A percentile compares a stretch with the other conserved stretches of the same genome.
Conservation (phyloP, 2,113 vertebrate species). For the Heterochromis multidens region DNA sequence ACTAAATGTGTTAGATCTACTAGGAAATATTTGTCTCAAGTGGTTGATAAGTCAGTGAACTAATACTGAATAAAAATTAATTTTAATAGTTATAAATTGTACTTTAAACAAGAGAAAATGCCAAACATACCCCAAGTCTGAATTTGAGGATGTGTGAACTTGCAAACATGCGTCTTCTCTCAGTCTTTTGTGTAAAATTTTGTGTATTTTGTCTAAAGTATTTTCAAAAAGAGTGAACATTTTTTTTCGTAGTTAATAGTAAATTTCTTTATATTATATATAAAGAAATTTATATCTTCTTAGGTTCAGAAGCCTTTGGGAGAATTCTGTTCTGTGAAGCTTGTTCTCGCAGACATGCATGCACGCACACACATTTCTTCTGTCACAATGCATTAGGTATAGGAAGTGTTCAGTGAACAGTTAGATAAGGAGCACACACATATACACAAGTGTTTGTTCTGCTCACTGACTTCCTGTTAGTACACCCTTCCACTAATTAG, state of each 20-base stretch:
- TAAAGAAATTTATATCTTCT: not conserved
- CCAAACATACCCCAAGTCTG: too few relatives aligned
- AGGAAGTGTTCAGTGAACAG: slow-evolving; percentile 45
- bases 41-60: too few relatives aligned
- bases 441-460: slow-evolving; percentile 25
- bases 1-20: not conserved
- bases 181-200: not conserved
- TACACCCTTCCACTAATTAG: slow-evolving; percentile 66
- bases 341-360: not conserved
- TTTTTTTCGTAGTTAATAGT: not conserved
- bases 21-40: not conserved
- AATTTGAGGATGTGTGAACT: not conserved
- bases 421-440: slow-evolving; percentile 6
- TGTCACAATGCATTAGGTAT: slow-evolving; percentile 56
- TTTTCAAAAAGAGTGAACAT: not conserved
- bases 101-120: too few relatives aligned
- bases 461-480: slow-evolving; percentile 55
- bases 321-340: not conserved
- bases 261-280: not conserved
- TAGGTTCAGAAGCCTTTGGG: not conserved
- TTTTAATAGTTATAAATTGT: too few relatives aligned
- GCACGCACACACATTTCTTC: not conserved
- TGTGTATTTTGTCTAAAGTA: not conserved
- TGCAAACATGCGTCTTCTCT: not conserved
- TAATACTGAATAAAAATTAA: too few relatives aligned